Conservation (phyloP, 1,140 invertebrate genomes). For the Pachypsylla venusta region DNA sequence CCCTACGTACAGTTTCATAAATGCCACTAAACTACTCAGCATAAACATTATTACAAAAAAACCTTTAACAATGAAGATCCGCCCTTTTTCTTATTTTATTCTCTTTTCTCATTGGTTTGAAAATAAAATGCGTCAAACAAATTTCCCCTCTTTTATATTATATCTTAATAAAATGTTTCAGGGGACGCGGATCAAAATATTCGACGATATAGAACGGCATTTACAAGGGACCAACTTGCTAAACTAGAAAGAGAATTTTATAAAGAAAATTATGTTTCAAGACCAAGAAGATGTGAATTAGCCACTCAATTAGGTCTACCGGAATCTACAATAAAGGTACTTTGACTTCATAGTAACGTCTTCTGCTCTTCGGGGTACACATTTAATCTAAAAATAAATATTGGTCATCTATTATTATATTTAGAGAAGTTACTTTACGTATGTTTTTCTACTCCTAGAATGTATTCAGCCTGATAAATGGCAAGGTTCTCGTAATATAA, state of each 20-base stretch:
- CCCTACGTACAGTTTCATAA: too few species aligned
- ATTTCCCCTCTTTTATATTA: neutral
- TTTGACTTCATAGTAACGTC: neutral
- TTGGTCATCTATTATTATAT: too few species aligned
- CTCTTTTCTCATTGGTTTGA: neutral
- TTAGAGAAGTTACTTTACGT: too few species aligned
- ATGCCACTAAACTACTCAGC: neutral
- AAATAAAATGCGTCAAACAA: neutral
- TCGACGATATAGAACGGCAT: conserved; percentile 90
- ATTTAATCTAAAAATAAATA: too few species aligned
- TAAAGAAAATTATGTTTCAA: conserved; percentile 94
- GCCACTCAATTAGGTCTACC: conserved; percentile 83
- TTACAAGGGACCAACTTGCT: conserved; percentile 85
- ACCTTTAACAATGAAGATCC: neutral
- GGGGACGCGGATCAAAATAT: conserved; percentile 42
- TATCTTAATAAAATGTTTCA: neutral
- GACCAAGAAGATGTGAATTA: conserved; percentile 87
- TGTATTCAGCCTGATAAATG: too few species aligned
- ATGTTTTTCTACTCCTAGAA: too few species aligned
- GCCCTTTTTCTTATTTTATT: neutral
- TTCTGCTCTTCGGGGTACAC: neutral
- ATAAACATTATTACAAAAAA: neutral
- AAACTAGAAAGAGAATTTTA: conserved; percentile 94
- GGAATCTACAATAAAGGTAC: conserved; percentile 96
- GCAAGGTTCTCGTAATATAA: too few species aligned